Base-by-base conservation (phyloP, 2,797 vertebrate genomes). In the Notolepis coatsorum region DNA sequence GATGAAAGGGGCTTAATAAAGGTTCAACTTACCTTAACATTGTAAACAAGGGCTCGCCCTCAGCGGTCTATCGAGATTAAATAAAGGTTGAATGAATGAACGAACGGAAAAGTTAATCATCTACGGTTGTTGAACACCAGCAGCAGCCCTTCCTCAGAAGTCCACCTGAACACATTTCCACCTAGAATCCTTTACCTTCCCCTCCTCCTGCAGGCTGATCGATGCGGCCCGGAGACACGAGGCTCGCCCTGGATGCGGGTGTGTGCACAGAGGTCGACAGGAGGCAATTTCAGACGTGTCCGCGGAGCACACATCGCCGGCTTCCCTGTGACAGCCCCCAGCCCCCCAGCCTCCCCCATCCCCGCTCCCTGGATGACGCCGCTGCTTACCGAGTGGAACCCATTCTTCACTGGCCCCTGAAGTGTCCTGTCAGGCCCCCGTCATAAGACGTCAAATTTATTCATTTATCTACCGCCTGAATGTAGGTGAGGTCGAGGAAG, bases 231-330 rank as follows among this genome's bases (percentile, higher is more conserved):
- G n/a, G n/a, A n/a, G n/a, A n/a, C 55, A 56, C 65, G 72, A 76
- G 73, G 77, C 82, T 39, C 12, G 52, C 46, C 45, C 72, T 60
- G 74, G 54, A 75, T 75, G 65, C 51, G 21, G 12, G 51, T 37
- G 61, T 58, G 61, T 50, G 67, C 74, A 71, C 79, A 50, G 76
- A 80, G 75, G 73, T 80, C 75, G 81, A 87, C 71, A 71, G 75
- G 80, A 90, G 86, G 79, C 83, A 85, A 89, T 89, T 89, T 86
- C 73, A 80, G 68, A 83, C 48, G 76, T 90, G 90, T 88, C 86
- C 85, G 75, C 64, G 73, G 84, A 84, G 77, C 57, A 72, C 84
- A 81, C 74, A 76, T 78, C 73, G 68, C 75, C 64, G 73, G 73
- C 68, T 66, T 79, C 71, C n/a, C 69, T 51, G 79, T 90, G 86